Evolutionary conservation across 2,888 invertebrate species (phyloP).

Genomic region (Rhamphomyia laevipes): DNA sequence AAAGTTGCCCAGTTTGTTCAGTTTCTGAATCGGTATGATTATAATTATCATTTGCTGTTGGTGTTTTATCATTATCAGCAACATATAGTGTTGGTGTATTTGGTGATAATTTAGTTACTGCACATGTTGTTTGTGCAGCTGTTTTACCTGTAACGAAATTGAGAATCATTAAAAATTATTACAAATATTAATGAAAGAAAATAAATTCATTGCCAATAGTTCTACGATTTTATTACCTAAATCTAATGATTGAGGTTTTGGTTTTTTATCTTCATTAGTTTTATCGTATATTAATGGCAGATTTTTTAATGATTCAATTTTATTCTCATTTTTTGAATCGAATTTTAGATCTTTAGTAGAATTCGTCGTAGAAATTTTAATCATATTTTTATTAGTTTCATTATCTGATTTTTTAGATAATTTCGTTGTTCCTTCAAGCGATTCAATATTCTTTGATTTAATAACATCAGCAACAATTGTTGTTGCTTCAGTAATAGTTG

Average conservation of each 20-base stretch:
- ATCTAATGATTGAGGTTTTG: neutral
- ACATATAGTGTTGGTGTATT: conserved; percentile 20
- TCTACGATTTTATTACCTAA: too few relatives aligned
- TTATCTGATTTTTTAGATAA: neutral
- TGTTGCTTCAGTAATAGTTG: conserved; percentile 13
- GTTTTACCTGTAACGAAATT: too few relatives aligned
- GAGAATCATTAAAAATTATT: neutral
- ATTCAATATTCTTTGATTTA: conserved; percentile 20
- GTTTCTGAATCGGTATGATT: conserved; percentile 55
- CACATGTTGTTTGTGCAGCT: conserved; percentile 15
- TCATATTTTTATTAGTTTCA: neutral
- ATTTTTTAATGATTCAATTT: conserved; percentile 35
- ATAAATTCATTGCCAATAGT: neutral
- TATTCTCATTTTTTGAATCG: conserved; percentile 36
- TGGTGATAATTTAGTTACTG: conserved; percentile 14
- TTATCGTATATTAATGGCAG: conserved; percentile 32
- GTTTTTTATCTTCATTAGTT: conserved; percentile 17
- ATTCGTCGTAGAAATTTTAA: conserved; percentile 12
- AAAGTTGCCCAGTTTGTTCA: conserved; percentile 56
- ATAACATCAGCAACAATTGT: neutral
- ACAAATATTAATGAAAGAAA: too few relatives aligned
- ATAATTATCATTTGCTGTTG: conserved; percentile 25
- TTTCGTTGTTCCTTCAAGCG: conserved; percentile 17
- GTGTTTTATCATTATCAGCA: conserved; percentile 34
- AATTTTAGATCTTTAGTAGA: conserved; percentile 29